Base-by-base conservation (phyloP, 2,797 vertebrate genomes). In the Pipistrellus pipistrellus region DNA sequence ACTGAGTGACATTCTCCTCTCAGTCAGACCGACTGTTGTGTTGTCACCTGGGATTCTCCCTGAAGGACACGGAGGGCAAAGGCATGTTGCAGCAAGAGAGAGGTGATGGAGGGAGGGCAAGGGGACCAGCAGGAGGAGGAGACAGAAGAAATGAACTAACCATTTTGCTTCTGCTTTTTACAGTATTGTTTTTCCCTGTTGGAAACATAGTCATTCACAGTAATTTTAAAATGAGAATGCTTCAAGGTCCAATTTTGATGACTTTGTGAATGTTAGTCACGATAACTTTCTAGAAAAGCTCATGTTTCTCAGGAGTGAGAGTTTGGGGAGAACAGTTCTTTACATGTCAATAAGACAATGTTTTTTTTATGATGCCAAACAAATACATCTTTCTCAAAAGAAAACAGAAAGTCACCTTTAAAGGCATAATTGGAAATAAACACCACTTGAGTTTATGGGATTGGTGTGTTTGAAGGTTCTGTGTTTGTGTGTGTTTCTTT, bases 351-450 rank as follows among this genome's bases (percentile, higher is more conserved):
- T 23, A 57, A 93, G 62, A 21, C 44, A 71, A 46, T 59, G 85
- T 69, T 84, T 64, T 91, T 59, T 69, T 91, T 51, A 68, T 75
- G 44, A 82, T 91, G 15, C 27, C 66, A 93, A n/a, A 27, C 10
- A n/a, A 64, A 75, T 90, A 81, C 46, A 32, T 81, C 69, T 86
- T 72, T 82, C 53, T 83, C 46, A 51, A 7, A 20, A 6, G 38
- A 76, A 64, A 72, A 48, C 8, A 62, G 59, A 92, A 85, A 81
- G 12, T 69, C 72, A 80, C 41, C 85, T 68, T 68, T 68, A 68
- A 94, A 81, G 21, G 32, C 7, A 38, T 77, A 87, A 77, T 46
- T 8, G 7, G 30, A 96, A 96, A 88, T 88, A 90, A 90, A 95
- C 23, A 27, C 57, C 57, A 30, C 18, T 87, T 88, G 75, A 83